These are phyloP conservation scores for Melierax canorus DNA, from an alignment of 2,113 vertebrate species.

Conservation along the genomic window DNA sequence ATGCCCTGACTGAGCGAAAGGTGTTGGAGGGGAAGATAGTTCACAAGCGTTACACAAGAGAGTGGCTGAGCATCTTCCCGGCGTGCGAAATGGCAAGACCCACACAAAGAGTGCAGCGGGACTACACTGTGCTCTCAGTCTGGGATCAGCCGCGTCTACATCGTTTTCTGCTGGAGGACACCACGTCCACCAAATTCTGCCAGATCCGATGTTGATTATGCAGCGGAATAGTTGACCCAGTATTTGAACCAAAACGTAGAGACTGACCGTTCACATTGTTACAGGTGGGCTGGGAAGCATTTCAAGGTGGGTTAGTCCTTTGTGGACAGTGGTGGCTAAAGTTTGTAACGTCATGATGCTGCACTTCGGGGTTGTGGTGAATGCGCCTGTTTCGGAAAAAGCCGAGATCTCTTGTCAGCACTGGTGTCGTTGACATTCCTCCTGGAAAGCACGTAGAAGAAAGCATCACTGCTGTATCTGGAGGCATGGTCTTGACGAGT, in stretches of 20 bases:
- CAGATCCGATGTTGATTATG: not conserved
- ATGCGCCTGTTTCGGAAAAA: not conserved
- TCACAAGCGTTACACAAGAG: not conserved
- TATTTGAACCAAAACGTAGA: not conserved
- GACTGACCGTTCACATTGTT: not conserved
- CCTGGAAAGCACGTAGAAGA: not conserved
- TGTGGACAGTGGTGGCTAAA: not conserved
- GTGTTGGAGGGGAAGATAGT: not conserved
- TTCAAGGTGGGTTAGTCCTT: not conserved
- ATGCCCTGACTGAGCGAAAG: not conserved
- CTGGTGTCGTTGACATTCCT: not conserved
- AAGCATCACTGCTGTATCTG: not conserved
- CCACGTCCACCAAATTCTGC: not conserved
- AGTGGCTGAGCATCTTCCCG: no score
- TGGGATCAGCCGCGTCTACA: not conserved
- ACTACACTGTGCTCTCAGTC: not conserved
- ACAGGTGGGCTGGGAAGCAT: not conserved
- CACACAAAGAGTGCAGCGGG: not conserved
- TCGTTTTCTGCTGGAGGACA: not conserved
- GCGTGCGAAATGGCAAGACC: not conserved
- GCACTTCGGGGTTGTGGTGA: accelerated
- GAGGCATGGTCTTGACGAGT: not conserved
- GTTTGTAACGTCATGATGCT: not conserved
- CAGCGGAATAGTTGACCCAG: not conserved
- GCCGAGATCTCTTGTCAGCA: not conserved